Evolutionary conservation across 2,888 invertebrate species (phyloP), one percentile per base, ranked within the genome.

Genomic region (Lamproptera curius): DNA sequence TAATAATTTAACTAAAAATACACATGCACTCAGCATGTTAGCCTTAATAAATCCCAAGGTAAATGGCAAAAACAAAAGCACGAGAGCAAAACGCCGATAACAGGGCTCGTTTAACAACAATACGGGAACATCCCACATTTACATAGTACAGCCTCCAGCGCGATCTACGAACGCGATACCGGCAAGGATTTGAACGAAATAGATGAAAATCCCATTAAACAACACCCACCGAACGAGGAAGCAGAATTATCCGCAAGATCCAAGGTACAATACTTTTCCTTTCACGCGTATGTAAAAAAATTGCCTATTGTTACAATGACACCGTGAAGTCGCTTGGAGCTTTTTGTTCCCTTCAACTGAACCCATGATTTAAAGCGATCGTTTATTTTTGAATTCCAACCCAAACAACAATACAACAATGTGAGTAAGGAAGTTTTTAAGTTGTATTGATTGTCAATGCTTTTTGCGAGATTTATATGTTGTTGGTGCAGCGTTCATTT

Each of bases 121-220:
- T n/a, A n/a, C n/a, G n/a, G n/a, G n/a, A n/a, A n/a, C n/a, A n/a
- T n/a, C n/a, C n/a, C n/a, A n/a, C n/a, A n/a, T n/a, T n/a, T n/a
- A n/a, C n/a, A n/a, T n/a, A n/a, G 58, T 65, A 69, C 68, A 64
- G 60, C 59, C 57, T 52, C 61, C 57, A 57, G 56, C 49, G 64
- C 73, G 83, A 83, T 84, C 69, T 66, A 73, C 70, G 69, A 67
- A 55, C 55, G 54, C 59, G 82, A 84, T 81, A 76, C 57, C 58
- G 61, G 57, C 70, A 63, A 57, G 65, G 66, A 61, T 70, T 67
- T 70, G 73, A 76, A 67, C 68, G 63, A 70, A 73, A 76, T 76
- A 75, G 76, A 80, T 77, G 70, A 69, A 70, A 67, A 68, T 70
- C 65, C 73, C 70, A 74, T 72, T 73, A 71, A 54, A 58, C 59